Conservation (phyloP, 2,888 invertebrate species). For the Mythimna albipuncta region DNA sequence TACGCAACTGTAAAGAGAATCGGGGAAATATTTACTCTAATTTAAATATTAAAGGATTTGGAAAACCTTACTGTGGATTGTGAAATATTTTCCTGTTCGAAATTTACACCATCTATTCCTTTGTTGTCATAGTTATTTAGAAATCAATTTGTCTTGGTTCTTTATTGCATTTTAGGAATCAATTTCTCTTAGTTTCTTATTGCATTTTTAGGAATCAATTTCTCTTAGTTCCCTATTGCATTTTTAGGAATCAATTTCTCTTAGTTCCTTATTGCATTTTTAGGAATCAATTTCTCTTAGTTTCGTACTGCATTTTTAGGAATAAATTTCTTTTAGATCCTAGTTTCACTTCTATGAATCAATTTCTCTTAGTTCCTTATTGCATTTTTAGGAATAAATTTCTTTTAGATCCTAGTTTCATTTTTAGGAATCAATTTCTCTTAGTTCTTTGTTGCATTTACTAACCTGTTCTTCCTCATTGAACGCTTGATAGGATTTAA, state of each 20-base stretch:
- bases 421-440: not conserved
- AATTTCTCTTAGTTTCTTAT: not conserved
- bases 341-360: too few species aligned
- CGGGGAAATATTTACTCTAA: slow-evolving; percentile 39
- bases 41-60: slow-evolving; percentile 37
- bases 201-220: not conserved
- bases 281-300: not conserved
- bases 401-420: not conserved
- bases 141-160: too few species aligned
- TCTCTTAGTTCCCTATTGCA: not conserved
- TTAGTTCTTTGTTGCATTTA: not conserved
- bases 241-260: not conserved
- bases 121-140: not conserved
- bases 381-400: not conserved
- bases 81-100: slow-evolving; percentile 22
- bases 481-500: slow-evolving; percentile 11
- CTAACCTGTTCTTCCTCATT: not conserved
- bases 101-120: not conserved
- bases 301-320: too few species aligned
- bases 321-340: not conserved
- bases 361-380: not conserved
- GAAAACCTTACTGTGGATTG: slow-evolving; percentile 16
- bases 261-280: not conserved
- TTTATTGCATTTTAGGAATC: too few species aligned
- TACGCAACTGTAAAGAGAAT: slow-evolving; percentile 42